phyloP scores from a whole-genome alignment of 2,113 vertebrate species.

The Paramormyrops kingsleyae region DNA sequence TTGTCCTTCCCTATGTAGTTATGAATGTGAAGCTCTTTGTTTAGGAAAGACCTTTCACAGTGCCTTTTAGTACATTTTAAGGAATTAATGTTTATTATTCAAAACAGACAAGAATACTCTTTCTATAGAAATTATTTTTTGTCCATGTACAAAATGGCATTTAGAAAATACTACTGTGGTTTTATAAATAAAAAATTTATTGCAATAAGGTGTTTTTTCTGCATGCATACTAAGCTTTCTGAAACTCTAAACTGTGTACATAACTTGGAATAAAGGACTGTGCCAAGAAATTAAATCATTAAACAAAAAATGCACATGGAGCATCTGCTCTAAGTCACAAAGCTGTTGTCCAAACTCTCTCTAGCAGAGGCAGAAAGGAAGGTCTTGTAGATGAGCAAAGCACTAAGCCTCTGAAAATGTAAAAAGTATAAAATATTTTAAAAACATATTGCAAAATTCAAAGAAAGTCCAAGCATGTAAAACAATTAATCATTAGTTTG shows the following conservation, averaged over 20 bases:
- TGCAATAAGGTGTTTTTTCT: not conserved
- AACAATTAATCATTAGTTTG: not conserved
- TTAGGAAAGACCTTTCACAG: not conserved
- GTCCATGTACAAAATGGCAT: not conserved
- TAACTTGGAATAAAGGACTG: not conserved
- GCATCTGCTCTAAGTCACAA: not conserved
- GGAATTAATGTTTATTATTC: not conserved
- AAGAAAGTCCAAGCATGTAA: not conserved
- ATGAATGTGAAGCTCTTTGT: not conserved
- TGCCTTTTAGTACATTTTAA: not conserved
- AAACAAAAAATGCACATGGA: not conserved
- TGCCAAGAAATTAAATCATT: not conserved
- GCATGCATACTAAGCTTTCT: not conserved
- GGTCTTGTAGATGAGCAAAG: not conserved
- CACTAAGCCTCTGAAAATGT: not conserved
- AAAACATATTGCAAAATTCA: not conserved
- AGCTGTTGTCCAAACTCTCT: not conserved
- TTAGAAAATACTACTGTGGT: not conserved
- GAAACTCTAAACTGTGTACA: not conserved
- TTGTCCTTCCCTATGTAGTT: not conserved
- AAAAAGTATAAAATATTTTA: not conserved
- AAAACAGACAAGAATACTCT: not conserved
- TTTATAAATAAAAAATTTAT: too few species aligned
- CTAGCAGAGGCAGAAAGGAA: not conserved
- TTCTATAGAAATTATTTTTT: not conserved